Evolutionary conservation across 2,113 vertebrate genomes (phyloP), one percentile per base, ranked within the genome.

Genomic region (Xiphorhynchus elegans): DNA sequence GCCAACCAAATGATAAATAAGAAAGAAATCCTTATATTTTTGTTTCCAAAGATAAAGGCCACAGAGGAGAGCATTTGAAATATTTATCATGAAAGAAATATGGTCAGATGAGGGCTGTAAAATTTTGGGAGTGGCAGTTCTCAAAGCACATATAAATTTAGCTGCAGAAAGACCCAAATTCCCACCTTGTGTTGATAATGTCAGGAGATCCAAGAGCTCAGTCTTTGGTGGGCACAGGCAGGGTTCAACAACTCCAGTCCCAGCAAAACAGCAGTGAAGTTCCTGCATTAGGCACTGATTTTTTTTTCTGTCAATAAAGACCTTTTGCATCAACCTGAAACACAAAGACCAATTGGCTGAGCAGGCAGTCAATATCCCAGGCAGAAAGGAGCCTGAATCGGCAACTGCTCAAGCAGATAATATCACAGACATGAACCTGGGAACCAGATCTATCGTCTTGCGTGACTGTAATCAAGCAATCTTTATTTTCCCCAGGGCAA

Each of bases 331-430:
- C 93, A 93, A 40, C 77, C 63, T 68, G 81, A 76, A 87, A 72
- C 53, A 67, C 75, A 90, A 87, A 91, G 87, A 64, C 81, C 89
- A 74, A 18, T 24, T 90, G 93, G 49, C 79, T 81, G 75, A 93
- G 62, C 66, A 69, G 66, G 89, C 82, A 90, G 93, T 84, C 88
- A 59, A 80, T 95, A 95, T 89, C 40, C 31, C 55, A 37, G 58
- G 89, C 89, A 91, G 37, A 91, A 95, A 75, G 68, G 67, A 96
- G 60, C 47, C 63, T n/a, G 2, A 83, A 62, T 78, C 3, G 17
- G 14, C 84, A 94, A 64, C 67, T 85, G 70, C 64, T 97, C 72
- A 74, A 72, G 90, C 90, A 94, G 81, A 74, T 92, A 87, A 84
- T 92, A 59, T 82, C 83, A 26, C 52, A 67, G 74, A 19, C 83